Evolutionary conservation across 2,888 invertebrate species (phyloP).

Genomic region (Anoncus sp.): DNA sequence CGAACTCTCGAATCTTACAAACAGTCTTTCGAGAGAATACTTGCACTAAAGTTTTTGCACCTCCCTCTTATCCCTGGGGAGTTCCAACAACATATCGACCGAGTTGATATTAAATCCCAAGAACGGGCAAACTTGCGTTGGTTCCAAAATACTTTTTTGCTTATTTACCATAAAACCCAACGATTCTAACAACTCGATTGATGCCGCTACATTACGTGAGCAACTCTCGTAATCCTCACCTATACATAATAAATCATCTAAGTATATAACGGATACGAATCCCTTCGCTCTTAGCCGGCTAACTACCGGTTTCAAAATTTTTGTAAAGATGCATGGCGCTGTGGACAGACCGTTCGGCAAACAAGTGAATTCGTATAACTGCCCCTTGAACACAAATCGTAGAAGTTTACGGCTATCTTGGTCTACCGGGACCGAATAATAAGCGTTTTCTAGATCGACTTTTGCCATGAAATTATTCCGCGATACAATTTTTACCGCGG

Average conservation of each 20-base stretch:
- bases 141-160: conserved; percentile 36
- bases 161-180: conserved; percentile 48
- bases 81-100: conserved; percentile 37
- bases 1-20: conserved; percentile 53
- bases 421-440: conserved; percentile 65
- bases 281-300: conserved; percentile 25
- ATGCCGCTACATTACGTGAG: conserved; percentile 20
- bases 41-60: conserved; percentile 15
- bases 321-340: conserved; percentile 71
- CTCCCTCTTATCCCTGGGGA: conserved; percentile 40
- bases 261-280: conserved; percentile 34
- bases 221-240: conserved; percentile 33
- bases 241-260: conserved; percentile 45
- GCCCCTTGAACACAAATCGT: conserved; percentile 64
- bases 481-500: conserved; percentile 54
- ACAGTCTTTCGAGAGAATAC: conserved; percentile 18
- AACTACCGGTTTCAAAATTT: conserved; percentile 61
- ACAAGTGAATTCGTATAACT: conserved; percentile 67
- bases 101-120: conserved; percentile 48
- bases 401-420: conserved; percentile 65
- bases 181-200: conserved; percentile 37
- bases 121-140: conserved; percentile 44
- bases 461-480: conserved; percentile 60
- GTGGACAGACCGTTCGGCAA: conserved; percentile 71
- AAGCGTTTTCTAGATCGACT: conserved; percentile 63